Evolutionary conservation across 2,113 vertebrate species (phyloP).

Genomic region (Okapia johnstoni): DNA sequence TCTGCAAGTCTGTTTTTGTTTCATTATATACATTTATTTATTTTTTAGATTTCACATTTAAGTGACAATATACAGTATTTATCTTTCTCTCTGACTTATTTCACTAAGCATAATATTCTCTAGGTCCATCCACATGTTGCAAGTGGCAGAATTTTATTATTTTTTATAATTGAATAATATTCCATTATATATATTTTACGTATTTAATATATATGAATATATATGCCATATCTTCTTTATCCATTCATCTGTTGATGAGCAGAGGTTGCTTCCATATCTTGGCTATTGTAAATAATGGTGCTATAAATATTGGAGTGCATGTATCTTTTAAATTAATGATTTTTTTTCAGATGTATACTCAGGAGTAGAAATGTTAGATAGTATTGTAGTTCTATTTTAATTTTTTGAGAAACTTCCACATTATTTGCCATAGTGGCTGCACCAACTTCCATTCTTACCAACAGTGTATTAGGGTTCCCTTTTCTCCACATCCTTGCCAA

Average conservation of each 20-base stretch:
- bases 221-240: background rate
- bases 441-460: background rate
- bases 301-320: background rate
- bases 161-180: background rate
- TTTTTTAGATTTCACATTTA: background rate
- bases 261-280: background rate
- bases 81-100: background rate
- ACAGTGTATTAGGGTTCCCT: background rate
- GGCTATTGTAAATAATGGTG: background rate
- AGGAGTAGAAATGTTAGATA: background rate
- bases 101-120: background rate
- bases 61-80: background rate
- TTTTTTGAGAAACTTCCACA: background rate
- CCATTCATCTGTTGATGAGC: background rate
- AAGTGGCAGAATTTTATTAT: background rate
- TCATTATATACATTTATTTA: background rate
- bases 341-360: background rate
- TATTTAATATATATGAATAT: background rate
- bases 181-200: background rate
- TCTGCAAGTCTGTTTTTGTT: background rate
- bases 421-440: background rate
- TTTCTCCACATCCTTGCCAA: background rate
- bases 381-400: background rate
- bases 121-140: background rate
- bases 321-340: background rate